phyloP scores from a whole-genome alignment of 2,888 invertebrate species.

The Troilus luridus region DNA sequence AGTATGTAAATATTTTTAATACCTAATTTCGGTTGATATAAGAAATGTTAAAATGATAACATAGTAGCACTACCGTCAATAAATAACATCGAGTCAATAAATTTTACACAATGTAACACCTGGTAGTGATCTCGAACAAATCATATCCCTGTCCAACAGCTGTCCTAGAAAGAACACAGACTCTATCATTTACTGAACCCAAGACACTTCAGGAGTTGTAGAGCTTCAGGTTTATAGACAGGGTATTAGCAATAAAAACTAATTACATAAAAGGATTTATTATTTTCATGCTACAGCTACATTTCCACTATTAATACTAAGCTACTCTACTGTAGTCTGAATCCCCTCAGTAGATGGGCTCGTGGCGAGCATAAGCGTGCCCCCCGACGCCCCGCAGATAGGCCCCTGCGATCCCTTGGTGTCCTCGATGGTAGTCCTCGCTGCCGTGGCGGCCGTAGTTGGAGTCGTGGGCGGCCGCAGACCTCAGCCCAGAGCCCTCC shows the following conservation, averaged over 20 bases:
- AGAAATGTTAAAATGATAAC: no score
- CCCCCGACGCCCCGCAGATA: neutral
- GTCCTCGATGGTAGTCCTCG: neutral
- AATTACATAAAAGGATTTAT: neutral
- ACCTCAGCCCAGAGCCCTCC: conserved; percentile 4
- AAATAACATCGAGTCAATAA: no score
- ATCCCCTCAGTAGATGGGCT: neutral
- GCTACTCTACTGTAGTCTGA: neutral
- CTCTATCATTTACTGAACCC: no score
- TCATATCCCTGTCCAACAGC: no score
- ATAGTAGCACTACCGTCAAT: no score
- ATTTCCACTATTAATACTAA: neutral
- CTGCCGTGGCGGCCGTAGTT: neutral
- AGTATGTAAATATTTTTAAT: no score
- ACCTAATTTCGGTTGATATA: no score
- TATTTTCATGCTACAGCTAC: neutral
- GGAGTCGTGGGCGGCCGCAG: neutral
- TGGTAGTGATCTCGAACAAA: no score
- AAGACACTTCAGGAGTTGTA: no score
- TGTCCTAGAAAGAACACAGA: no score
- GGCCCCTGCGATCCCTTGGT: neutral
- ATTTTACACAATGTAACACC: no score
- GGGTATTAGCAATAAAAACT: neutral
- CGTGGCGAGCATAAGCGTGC: neutral
- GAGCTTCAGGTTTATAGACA: neutral